phyloP scores from a whole-genome alignment of 1,140 invertebrate species.

The Drosophila ogumai region DNA sequence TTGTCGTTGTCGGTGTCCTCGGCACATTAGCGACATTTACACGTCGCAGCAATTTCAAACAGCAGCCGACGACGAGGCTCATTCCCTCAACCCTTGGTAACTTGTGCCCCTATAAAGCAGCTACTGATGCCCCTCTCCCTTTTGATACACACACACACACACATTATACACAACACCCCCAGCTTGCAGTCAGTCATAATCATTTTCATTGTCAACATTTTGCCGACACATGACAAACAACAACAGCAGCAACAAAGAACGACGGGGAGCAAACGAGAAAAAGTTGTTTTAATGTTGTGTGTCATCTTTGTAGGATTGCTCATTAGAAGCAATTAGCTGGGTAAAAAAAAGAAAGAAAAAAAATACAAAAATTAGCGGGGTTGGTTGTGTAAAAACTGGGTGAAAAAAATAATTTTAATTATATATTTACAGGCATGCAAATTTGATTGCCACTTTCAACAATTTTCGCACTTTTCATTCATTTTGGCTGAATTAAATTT shows the following conservation, averaged over 20 bases:
- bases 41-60: conserved; percentile 82
- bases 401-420: conserved; percentile 64
- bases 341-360: conserved; percentile 4
- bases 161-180: conserved; percentile 20
- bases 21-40: conserved; percentile 81
- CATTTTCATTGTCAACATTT: conserved; percentile 81
- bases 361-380: neutral
- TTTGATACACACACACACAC: conserved; percentile 11
- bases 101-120: conserved; percentile 14
- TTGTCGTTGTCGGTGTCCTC: conserved; percentile 40
- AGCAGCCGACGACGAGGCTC: conserved; percentile 72
- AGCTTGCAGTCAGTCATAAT: conserved; percentile 72
- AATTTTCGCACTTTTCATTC: conserved; percentile 32
- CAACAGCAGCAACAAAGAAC: conserved; percentile 22
- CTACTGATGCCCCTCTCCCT: neutral
- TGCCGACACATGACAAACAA: conserved; percentile 74
- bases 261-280: conserved; percentile 46
- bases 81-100: conserved; percentile 3
- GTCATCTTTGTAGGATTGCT: conserved; percentile 59
- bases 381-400: conserved; percentile 4
- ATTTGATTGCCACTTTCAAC: conserved; percentile 68
- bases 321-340: conserved; percentile 75
- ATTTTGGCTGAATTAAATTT: conserved; percentile 48
- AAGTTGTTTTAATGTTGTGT: conserved; percentile 38
- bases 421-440: conserved; percentile 75